A percentile compares a stretch with the other conserved stretches of the same genome.
phyloP scores from a whole-genome alignment of 2,888 invertebrate genomes.

The Urechis unicinctus region DNA sequence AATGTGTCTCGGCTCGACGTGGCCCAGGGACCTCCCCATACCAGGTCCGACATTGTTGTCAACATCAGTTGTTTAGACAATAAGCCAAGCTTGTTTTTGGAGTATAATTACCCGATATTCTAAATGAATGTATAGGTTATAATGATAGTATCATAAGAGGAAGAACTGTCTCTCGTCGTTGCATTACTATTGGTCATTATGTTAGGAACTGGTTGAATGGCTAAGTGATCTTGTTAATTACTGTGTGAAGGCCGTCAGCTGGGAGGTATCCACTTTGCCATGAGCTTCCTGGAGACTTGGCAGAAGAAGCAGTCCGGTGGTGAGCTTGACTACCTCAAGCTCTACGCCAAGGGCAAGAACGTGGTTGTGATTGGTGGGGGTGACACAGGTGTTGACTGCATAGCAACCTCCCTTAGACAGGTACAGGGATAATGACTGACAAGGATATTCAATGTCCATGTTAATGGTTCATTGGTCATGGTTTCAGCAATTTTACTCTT shows the following conservation, averaged over 20 bases:
- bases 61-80: too few species aligned
- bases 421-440: constrained; percentile 51
- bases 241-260: constrained; percentile 70
- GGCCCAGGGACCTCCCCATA: constrained; percentile 78
- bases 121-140: too few species aligned
- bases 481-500: neutral
- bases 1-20: constrained; percentile 88
- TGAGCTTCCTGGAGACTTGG: constrained; percentile 94
- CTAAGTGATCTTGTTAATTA: neutral
- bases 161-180: too few species aligned
- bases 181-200: too few species aligned
- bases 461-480: neutral
- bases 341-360: constrained; percentile 85
- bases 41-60: too few species aligned
- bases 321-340: constrained; percentile 51
- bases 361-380: constrained; percentile 85
- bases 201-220: too few species aligned
- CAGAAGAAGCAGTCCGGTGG: constrained; percentile 78
- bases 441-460: neutral
- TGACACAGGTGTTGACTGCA: constrained; percentile 95
- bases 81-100: too few species aligned
- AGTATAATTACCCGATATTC: too few species aligned
- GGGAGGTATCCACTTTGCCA: constrained; percentile 92
- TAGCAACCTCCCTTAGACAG: constrained; percentile 90
- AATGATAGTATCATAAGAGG: too few species aligned